Evolutionary conservation across 2,113 vertebrate genomes (phyloP).

Genomic region (Octodon degus): DNA sequence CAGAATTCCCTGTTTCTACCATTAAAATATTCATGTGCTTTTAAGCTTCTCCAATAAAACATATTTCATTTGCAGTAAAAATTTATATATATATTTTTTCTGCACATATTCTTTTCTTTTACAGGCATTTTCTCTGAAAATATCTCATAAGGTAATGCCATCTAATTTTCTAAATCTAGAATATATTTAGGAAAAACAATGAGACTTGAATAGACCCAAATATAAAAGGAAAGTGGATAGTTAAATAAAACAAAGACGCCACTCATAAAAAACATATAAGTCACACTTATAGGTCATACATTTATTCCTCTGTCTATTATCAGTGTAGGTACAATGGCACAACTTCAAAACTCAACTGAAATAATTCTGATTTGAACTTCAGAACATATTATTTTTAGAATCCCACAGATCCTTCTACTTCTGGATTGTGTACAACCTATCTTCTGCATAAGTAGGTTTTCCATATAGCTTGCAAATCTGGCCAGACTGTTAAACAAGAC

Average conservation of each 20-base stretch:
- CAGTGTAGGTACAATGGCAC: neutral
- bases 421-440: neutral
- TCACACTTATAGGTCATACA: neutral
- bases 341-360: neutral
- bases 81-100: neutral
- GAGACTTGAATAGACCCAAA: neutral
- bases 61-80: constrained; percentile 16
- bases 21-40: neutral
- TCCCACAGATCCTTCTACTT: constrained; percentile 32
- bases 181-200: neutral
- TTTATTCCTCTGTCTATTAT: constrained; percentile 38
- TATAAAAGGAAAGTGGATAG: neutral
- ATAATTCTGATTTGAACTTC: neutral
- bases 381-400: constrained; percentile 47
- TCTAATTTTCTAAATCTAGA: neutral
- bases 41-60: neutral
- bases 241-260: constrained; percentile 39
- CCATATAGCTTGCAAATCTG: constrained; percentile 46
- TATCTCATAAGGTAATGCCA: neutral
- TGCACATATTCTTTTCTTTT: neutral
- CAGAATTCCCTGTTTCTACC: neutral
- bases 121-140: neutral
- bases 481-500: constrained; percentile 62
- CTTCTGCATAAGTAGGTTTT: constrained; percentile 30
- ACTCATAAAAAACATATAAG: neutral